Base-by-base conservation (phyloP, 1,140 invertebrate genomes). In the Drosophila orosa region DNA sequence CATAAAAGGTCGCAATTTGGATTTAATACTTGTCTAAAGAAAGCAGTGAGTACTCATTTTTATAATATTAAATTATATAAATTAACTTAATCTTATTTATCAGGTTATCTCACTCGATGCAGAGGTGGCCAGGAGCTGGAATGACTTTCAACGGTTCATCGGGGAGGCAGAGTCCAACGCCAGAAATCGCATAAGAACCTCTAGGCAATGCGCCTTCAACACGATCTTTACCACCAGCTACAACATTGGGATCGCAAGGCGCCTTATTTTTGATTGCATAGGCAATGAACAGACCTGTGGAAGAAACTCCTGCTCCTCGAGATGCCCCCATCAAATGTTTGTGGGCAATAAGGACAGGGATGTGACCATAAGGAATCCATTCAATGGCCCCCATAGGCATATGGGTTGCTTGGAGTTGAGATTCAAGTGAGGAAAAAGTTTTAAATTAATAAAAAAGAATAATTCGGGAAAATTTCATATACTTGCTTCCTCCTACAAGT, bases 261-360 rank as follows among this genome's bases (percentile, higher is more conserved):
- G 57, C 0, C 44, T 59, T 8, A 17, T 59, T 8, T 13, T 50
- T n/a, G 57, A 59, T 22, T 59, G 57, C 22, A 59, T 59, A 9
- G 19, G 15, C 19, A 50, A 50, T 6, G 27, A 59, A 31, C 15
- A 8, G 10, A 33, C n/a, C 15, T 59, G 57, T 6, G 42, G 57
- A 1, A 12, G 12, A 19, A 33, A 29, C 0, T 37, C 74, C 17
- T 78, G 76, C 50, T 29, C 42, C 0, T 31, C 31, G 0, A 39
- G 60, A 6, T 78, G 76, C 15, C 37, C 22, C 0, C 60, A 78
- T 35, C 59, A 78, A 15, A 78, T 78, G 76, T 5, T 40, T 5
- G 12, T 78, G 7, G 48, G 10, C 19, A 17, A 66, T 0, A 61
- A 10, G 5, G 29, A 63, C 1, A 25, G 5, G 0, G 45, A 68